A percentile compares a stretch with the other conserved stretches of the same genome.
Conservation (phyloP, 2,888 invertebrate genomes). For the Seladonia tumulorum region DNA sequence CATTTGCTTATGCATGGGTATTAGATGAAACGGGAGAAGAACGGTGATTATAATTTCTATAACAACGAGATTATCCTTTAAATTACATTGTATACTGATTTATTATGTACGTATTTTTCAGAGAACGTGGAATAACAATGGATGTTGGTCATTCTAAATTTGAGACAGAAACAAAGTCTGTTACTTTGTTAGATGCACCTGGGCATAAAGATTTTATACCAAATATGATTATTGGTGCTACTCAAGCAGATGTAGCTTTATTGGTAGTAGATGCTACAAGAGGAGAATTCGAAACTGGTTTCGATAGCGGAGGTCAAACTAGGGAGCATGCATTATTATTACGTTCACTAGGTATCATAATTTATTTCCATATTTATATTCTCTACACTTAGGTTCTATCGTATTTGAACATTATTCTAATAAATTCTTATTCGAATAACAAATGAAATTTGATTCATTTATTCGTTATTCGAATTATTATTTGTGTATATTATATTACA, state of each 20-base stretch:
- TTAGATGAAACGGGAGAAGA: conserved; percentile 99
- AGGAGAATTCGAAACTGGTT: conserved; percentile 99
- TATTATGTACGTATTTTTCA: conserved; percentile 69
- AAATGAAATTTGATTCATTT: neutral
- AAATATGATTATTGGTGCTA: conserved; percentile 99
- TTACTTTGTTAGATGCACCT: conserved; percentile 97
- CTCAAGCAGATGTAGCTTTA: conserved; percentile 98
- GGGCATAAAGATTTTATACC: conserved; percentile 99
- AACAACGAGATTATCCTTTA: neutral
- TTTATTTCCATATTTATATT: conserved; percentile 1
- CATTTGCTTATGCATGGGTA: conserved; percentile 99
- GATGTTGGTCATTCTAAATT: conserved; percentile 97
- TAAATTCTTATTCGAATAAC: neutral
- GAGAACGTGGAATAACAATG: conserved; percentile 99
- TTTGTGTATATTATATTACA: too few species aligned
- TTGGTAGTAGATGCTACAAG: conserved; percentile 97
- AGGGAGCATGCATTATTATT: conserved; percentile 98
- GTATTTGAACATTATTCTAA: neutral
- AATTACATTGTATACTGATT: neutral
- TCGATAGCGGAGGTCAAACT: conserved; percentile 99
- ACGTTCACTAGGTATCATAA: conserved; percentile 88
- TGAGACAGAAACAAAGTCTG: conserved; percentile 92
- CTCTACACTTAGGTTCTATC: neutral
- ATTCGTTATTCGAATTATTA: too few species aligned
- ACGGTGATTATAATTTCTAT: conserved; percentile 84